Evolutionary conservation across 2,888 invertebrate species (phyloP), one percentile per base, ranked within the genome.

Genomic region (Lydus trimaculatus): DNA sequence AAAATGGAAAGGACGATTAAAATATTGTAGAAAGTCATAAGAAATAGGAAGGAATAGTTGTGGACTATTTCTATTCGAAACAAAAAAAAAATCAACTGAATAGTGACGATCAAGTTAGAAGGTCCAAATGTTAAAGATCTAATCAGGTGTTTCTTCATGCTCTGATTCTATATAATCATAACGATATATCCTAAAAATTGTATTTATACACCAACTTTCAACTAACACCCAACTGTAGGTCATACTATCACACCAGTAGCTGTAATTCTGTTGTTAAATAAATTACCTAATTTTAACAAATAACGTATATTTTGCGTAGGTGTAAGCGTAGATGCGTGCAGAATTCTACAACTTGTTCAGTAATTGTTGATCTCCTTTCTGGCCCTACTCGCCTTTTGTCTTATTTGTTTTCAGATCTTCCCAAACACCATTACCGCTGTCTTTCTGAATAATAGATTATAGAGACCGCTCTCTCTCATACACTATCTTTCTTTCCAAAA

Each of bases 401-500:
- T 68, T 68, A 68, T 71, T 69, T 69, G 71, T 69, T 69, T 64
- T 61, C 48, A 69, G 66, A 65, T 67, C 69, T 70, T 70, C 67
- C 66, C 70, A 71, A 64, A 75, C 76, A 77, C 78, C 75, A 78
- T 79, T 79, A 79, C 78, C 76, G 79, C 78, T 79, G 80, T 80
- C 80, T 79, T 67, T 72, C 75, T 77, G 78, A 80, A 79, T 80
- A 80, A 80, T 80, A 79, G 78, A 80, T 79, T 78, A 76, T n/a
- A n/a, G n/a, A n/a, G n/a, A n/a, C n/a, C 78, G 76, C 15, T 39
- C 39, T 39, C 5, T 39, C 39, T 15, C 39, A n/a, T 7, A 3
- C n/a, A n/a, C n/a, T 43, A n/a, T 7, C n/a, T 43, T 17, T 43
- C 66, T 69, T 69, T 66, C 66, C 76, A 78, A 74, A n/a, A 77